Evolutionary conservation across 2,797 vertebrate genomes (phyloP).

Genomic region (Podarcis lilfordi): DNA sequence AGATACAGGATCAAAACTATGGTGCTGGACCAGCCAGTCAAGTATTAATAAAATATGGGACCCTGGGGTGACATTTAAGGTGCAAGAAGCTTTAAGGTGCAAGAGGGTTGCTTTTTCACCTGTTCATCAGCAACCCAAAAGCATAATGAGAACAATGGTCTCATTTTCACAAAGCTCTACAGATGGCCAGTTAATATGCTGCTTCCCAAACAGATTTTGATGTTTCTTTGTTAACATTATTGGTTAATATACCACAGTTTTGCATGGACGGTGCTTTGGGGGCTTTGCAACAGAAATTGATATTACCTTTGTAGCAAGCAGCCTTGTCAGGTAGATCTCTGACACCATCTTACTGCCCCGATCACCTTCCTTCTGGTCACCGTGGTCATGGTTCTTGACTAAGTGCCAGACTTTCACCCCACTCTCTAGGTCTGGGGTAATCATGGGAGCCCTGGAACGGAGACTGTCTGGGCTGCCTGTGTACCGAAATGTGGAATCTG

Average conservation of each 20-base stretch:
- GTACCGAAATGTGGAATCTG: constrained; percentile 97
- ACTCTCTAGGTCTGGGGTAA: constrained; percentile 96
- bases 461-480: constrained; percentile 97
- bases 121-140: not conserved
- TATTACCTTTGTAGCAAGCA: constrained; percentile 92
- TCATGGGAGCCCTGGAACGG: constrained; percentile 95
- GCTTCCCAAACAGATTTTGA: rapidly evolving
- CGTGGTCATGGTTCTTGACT: constrained; percentile 98
- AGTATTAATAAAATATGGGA: not conserved
- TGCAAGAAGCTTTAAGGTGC: not conserved
- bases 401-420: constrained; percentile 98
- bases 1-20: not conserved
- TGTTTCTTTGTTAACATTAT: not conserved
- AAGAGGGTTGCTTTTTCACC: not conserved
- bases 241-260: not conserved
- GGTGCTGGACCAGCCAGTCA: not conserved
- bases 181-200: rapidly evolving
- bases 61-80: no score
- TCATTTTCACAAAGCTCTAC: rapidly evolving
- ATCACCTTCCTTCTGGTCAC: constrained; percentile 98
- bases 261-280: not conserved
- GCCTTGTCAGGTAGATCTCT: constrained; percentile 96
- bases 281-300: not conserved
- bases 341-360: constrained; percentile 99
- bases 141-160: not conserved